Base-by-base conservation (phyloP, 2,797 vertebrate genomes). In the Cichlasoma orientale region DNA sequence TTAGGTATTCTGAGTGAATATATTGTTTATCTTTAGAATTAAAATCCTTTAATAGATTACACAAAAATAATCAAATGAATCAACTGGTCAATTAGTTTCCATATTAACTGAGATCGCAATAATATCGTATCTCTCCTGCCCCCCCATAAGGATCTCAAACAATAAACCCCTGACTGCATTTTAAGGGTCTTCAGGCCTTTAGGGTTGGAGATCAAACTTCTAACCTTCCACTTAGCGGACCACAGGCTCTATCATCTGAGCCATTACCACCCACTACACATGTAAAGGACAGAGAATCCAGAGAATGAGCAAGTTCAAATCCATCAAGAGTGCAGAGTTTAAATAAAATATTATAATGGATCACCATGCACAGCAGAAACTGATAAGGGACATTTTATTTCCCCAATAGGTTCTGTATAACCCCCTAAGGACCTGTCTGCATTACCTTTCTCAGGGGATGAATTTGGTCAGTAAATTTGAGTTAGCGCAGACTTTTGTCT, bases 381-480 rank as follows among this genome's bases (percentile, higher is more conserved):
- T 50, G 23, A 23, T 55, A 4, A 36, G 8, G 10, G 59, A 29
- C 5, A 27, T 84, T 80, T 63, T 47, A 25, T 63, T 33, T 74
- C 56, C 71, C 29, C 23, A 58, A n/a, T 33, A 54, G 8, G 57
- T 41, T 63, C n/a, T 18, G 13, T 44, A 16, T 3, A 41, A 63
- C 58, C 10, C 72, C 53, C 31, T 14, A 1, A 21, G 38, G 44
- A 23, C 41, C 4, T 38, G 5, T 4, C 25, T 21, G 4, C 16
- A 33, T 75, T 72, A 16, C 16, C n/a, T 11, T 71, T 44, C 52
- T 58, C 41, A 59, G 23, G 29, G 31, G 56, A 74, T 55, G 63
- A 31, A 70, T 82, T 25, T 41, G 71, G 41, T 61, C 81, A 27
- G 78, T 73, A 58, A 79, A 77, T 80, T 29, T 50, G 54, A 74